A percentile compares a stretch with the other conserved stretches of the same genome.
These are phyloP conservation scores for Chrysolina oricalcia DNA, from an alignment of 2,888 invertebrate genomes.

Conservation along the genomic window DNA sequence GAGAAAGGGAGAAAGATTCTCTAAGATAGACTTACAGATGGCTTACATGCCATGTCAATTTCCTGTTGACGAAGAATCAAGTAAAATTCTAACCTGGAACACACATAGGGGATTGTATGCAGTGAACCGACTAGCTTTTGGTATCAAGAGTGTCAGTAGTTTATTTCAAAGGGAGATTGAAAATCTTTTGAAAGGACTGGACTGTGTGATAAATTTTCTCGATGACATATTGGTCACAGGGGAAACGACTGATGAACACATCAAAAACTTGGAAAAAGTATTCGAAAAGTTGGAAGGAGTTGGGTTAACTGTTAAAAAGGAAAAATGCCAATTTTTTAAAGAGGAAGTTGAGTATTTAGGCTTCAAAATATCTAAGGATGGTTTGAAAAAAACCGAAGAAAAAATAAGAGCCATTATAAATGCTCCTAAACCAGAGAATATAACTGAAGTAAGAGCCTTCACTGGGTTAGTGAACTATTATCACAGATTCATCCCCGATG, in stretches of 20 bases:
- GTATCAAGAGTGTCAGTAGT: conserved; percentile 65
- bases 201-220: conserved; percentile 59
- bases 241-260: conserved; percentile 52
- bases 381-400: conserved; percentile 46
- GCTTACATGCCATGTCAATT: conserved; percentile 67
- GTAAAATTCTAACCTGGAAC: conserved; percentile 58
- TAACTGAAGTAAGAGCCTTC: conserved; percentile 39
- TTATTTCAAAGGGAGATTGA: conserved; percentile 66
- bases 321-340: conserved; percentile 65
- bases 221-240: conserved; percentile 64
- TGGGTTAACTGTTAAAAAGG: conserved; percentile 58
- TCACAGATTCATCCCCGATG: no score
- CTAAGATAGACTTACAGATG: conserved; percentile 51
- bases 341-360: conserved; percentile 63
- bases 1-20: conserved; percentile 51
- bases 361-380: conserved; percentile 48
- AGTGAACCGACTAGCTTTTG: conserved; percentile 65
- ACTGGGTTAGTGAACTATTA: conserved; percentile 41
- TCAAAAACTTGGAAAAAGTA: conserved; percentile 55
- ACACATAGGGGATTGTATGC: conserved; percentile 66
- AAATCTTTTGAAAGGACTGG: conserved; percentile 60
- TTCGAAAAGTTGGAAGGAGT: conserved; percentile 53
- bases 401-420: conserved; percentile 52
- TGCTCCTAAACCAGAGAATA: conserved; percentile 40
- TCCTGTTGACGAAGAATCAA: conserved; percentile 58